Evolutionary conservation across 2,888 invertebrate species (phyloP), one percentile per base, ranked within the genome.

Genomic region (Dastarcus helophoroides): DNA sequence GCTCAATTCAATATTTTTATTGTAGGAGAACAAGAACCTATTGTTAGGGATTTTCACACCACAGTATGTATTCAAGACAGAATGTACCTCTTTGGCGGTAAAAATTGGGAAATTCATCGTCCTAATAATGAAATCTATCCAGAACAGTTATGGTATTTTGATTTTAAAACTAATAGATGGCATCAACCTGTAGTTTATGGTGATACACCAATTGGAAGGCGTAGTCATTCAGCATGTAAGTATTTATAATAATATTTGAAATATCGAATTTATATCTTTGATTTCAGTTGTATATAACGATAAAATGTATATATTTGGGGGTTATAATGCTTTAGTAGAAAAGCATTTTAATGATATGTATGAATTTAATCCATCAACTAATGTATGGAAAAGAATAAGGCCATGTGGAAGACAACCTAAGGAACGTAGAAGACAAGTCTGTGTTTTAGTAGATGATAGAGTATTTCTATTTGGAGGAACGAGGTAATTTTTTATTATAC

Each of bases 171-270:
- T 14, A 69, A 72, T 34, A 68, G 66, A 29, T 93, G 91, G 91
- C 62, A 65, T 53, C 66, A 56, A 39, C 74, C 71, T 16, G 63
- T 51, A 39, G 74, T 68, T 35, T 60, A 61, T 24, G 84, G 82
- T 2, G 64, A 67, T 28, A 68, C 71, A 54, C 91, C 91, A 3
- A 65, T 72, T 32, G 89, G 90, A 19, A 66, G 93, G 39, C 68
- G 93, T 26, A 90, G 89, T 58, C 91, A 93, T 65, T 90, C 91
- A 38, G 83, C 89, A 45, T 90, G 88, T 88, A 68, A 73, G 78
- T 54, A 35, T 19, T 26, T 11, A 7, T 1, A 12, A 21, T n/a
- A 17, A 22, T 26, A 13, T 19, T 19, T 19, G 19, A 19, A 17
- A 17, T n/a, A 17, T n/a, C n/a, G 19, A 7, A 6, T 23, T 23